A percentile compares a stretch with the other conserved stretches of the same genome.
Conservation (phyloP, 2,797 vertebrate genomes). For the Acanthiza pusilla region DNA sequence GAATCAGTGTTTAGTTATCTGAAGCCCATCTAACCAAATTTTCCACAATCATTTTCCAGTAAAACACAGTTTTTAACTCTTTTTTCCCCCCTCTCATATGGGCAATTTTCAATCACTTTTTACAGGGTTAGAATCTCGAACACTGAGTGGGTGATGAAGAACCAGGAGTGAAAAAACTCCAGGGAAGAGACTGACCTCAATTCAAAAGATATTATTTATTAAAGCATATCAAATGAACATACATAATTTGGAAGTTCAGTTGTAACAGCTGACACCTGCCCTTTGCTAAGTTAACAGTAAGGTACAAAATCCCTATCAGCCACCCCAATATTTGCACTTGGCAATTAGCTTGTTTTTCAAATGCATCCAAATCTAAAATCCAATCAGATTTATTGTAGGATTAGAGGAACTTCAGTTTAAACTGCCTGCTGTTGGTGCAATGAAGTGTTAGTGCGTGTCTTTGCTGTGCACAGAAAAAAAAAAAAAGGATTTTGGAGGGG, state of each 20-base stretch:
- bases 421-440: neutral
- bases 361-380: neutral
- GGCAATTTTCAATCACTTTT: neutral
- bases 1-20: neutral
- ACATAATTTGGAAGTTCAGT: neutral
- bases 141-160: neutral
- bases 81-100: fast-evolving
- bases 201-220: neutral
- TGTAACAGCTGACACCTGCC: neutral
- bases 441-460: neutral
- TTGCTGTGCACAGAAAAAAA: neutral
- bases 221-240: neutral
- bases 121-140: neutral
- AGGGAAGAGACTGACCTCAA: neutral
- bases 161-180: neutral
- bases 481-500: neutral
- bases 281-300: neutral
- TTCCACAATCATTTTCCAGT: neutral
- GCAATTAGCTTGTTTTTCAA: constrained; percentile 16
- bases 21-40: neutral
- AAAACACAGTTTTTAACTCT: neutral
- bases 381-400: neutral
- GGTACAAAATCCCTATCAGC: neutral
- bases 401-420: constrained; percentile 10
- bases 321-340: neutral